phyloP scores from a whole-genome alignment of 2,113 vertebrate genomes.

The Chloropsis cyanopogon region DNA sequence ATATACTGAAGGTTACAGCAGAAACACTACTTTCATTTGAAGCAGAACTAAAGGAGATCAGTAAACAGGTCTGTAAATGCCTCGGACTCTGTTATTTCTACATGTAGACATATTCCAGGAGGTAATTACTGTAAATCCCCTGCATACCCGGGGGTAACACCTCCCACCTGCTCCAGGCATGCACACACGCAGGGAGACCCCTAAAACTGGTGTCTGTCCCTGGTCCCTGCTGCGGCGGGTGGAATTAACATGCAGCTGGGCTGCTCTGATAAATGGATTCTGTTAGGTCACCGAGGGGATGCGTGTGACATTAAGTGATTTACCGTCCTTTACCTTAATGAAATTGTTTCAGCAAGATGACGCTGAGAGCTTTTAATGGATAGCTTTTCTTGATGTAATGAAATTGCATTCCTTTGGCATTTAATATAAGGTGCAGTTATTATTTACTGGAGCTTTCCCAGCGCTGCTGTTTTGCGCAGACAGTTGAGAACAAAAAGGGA shows the following conservation, averaged over 20 bases:
- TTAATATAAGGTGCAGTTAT: conserved; percentile 89
- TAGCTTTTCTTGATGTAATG: conserved; percentile 91
- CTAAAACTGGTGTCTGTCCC: conserved; percentile 36
- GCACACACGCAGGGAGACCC: not conserved
- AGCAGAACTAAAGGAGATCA: not conserved
- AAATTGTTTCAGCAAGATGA: conserved; percentile 95
- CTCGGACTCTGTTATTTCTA: not conserved
- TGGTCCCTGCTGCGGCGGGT: conserved; percentile 57
- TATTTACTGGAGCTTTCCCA: conserved; percentile 83
- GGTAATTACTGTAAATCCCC: not conserved
- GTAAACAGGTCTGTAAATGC: not conserved
- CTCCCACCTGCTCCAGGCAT: not conserved
- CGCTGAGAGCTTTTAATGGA: conserved; percentile 89
- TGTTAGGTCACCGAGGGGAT: conserved; percentile 87
- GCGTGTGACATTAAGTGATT: conserved; percentile 91
- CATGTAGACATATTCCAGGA: conserved; percentile 3
- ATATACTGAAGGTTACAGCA: not conserved
- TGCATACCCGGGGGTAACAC: not conserved
- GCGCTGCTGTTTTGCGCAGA: conserved; percentile 68
- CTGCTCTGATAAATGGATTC: conserved; percentile 88
- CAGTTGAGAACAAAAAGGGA: conserved; percentile 77
- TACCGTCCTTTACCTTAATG: conserved; percentile 97
- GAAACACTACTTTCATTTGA: not conserved
- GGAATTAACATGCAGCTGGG: conserved; percentile 88
- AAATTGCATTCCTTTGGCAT: conserved; percentile 88